Evolutionary conservation across 92 coral and sea anemone species (phyloP).

Genomic region (Parazoanthus darwini): DNA sequence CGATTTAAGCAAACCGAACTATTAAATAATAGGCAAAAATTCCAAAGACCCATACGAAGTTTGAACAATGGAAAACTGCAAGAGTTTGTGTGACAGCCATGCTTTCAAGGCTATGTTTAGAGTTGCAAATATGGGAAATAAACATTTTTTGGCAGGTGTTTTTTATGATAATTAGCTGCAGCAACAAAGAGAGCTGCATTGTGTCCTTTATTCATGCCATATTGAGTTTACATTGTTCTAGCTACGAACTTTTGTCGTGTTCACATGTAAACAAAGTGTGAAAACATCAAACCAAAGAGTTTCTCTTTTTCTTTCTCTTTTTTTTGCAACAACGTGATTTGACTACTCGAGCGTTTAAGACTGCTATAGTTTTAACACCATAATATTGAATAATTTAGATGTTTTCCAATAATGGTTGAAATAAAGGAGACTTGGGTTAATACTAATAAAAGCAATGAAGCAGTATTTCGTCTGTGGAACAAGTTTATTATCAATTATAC

Average conservation of each 20-base stretch:
- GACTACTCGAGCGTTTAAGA: background rate
- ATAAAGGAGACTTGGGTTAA: background rate
- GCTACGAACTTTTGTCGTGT: background rate
- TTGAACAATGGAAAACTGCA: conserved; percentile 23
- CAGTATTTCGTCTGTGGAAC: conserved; percentile 2
- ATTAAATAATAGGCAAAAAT: conserved; percentile 16
- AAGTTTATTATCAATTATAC: conserved; percentile 10
- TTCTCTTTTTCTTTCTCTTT: background rate
- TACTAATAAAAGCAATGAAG: background rate
- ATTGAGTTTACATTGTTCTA: conserved; percentile 20
- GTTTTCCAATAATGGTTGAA: background rate
- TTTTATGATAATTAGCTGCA: conserved; percentile 68
- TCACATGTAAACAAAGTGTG: background rate
- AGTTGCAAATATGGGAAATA: conserved; percentile 77
- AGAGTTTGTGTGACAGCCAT: conserved; percentile 38
- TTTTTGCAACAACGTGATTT: conserved; percentile 23
- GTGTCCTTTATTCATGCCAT: conserved; percentile 6
- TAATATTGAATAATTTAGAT: conserved; percentile 10
- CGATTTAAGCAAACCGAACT: conserved; percentile 37
- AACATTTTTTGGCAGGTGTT: conserved; percentile 77
- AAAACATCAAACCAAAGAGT: background rate
- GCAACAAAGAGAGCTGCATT: conserved; percentile 38
- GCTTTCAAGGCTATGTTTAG: conserved; percentile 49
- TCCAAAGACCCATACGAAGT: conserved; percentile 24
- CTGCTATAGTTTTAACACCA: background rate